Evolutionary conservation across 2,888 invertebrate species (phyloP), one percentile per base, ranked within the genome.

Genomic region (Chymomyza fuscimana): DNA sequence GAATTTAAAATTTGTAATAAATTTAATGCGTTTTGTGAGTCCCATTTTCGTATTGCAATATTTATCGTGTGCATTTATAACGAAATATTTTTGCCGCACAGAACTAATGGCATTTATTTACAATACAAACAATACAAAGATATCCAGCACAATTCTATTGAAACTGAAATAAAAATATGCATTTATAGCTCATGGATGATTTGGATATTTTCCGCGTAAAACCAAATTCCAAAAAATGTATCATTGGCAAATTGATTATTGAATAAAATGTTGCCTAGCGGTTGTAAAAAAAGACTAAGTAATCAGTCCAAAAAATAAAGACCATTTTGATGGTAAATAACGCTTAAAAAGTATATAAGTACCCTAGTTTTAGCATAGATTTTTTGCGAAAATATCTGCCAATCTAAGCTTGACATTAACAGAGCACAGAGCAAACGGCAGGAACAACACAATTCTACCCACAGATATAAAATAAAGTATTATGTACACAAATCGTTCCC

Each of bases 1-100:
- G 86, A 81, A 83, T 83, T 65, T 76, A 74, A 86, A 72, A 73
- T 65, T 70, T 40, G 77, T 79, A 69, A 83, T 83, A 86, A 82
- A 83, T 86, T 77, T 54, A 65, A 72, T 65, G 67, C 66, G 65
- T 54, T 69, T 69, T 65, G 56, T 36, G 40, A 59, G 66, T 10
- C 40, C 40, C 40, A 46, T 46, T 46, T 46, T 46, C 40, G 40
- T 4, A 46, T 46, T 56, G 50, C 72, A 78, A 79, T 78, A 83
- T 87, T 83, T 86, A 83, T 86, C 75, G 67, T 46, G 29, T 65
- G 61, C 70, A 78, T 74, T 74, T 74, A 78, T 71, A 69, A 65
- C 72, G 70, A 72, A 80, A 69, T 54, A 68, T 75, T 70, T 70
- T 54, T 70, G 62, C 65, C 67, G 67, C 67, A 69, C 63, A 40